Evolutionary conservation across 2,888 invertebrate genomes (phyloP).

Genomic region (Julus scandinavius): DNA sequence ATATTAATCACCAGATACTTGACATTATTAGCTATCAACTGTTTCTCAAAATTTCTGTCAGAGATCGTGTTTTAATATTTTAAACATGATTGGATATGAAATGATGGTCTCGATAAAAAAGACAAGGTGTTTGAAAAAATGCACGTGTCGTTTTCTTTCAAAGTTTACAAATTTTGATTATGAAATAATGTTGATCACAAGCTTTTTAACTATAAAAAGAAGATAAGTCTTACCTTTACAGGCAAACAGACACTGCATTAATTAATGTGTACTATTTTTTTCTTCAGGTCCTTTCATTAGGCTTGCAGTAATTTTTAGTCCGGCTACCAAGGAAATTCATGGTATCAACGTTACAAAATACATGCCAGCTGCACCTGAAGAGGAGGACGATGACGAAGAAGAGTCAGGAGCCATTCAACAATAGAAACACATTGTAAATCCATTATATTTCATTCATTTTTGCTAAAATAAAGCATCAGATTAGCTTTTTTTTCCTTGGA

Average conservation of each 20-base stretch:
- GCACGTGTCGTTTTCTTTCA: too few species aligned
- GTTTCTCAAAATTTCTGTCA: too few species aligned
- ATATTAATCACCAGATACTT: too few species aligned
- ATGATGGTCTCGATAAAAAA: too few species aligned
- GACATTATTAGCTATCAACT: too few species aligned
- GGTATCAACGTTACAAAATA: slow-evolving; percentile 51
- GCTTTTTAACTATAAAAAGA: too few species aligned
- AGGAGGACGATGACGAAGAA: slow-evolving; percentile 54
- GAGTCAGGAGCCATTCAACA: neutral
- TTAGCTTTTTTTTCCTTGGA: neutral
- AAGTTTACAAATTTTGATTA: too few species aligned
- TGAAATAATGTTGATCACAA: too few species aligned
- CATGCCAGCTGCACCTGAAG: slow-evolving; percentile 20
- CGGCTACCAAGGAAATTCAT: slow-evolving; percentile 72
- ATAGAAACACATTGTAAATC: neutral
- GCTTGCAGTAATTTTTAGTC: slow-evolving; percentile 69
- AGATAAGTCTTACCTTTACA: too few species aligned
- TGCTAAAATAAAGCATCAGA: slow-evolving; percentile 17
- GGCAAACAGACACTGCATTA: neutral
- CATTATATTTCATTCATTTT: neutral
- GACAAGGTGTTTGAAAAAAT: too few species aligned
- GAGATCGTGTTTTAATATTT: too few species aligned
- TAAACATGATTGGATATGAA: too few species aligned
- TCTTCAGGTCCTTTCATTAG: slow-evolving; percentile 73
- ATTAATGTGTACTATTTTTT: neutral